phyloP scores from a whole-genome alignment of 2,888 invertebrate species.

The Gonocerus acuteangulatus region DNA sequence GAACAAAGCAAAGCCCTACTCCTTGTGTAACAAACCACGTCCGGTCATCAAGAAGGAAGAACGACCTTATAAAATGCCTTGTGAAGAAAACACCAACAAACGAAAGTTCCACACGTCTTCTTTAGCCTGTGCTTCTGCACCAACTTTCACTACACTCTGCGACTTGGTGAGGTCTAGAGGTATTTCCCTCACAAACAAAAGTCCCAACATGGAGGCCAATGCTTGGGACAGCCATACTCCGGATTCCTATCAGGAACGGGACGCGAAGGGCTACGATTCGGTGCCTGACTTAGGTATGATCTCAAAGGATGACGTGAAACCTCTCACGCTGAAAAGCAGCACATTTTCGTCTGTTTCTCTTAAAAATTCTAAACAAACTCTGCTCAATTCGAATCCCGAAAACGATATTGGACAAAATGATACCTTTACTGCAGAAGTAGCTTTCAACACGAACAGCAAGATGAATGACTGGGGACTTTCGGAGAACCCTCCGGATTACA shows the following conservation, averaged over 20 bases:
- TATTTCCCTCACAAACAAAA: neutral
- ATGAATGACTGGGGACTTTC: too few relatives aligned
- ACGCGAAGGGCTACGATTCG: neutral
- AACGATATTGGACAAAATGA: too few relatives aligned
- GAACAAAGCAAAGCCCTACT: neutral
- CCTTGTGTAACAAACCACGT: constrained; percentile 15
- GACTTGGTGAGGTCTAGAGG: constrained; percentile 4
- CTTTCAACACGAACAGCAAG: too few relatives aligned
- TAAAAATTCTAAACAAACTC: too few relatives aligned
- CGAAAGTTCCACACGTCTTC: constrained; percentile 4
- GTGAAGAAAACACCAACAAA: constrained; percentile 15
- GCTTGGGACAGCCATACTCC: constrained; percentile 16
- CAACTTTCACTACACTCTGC: neutral
- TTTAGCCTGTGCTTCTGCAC: neutral
- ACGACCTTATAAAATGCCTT: constrained; percentile 14
- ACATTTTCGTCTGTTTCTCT: too few relatives aligned
- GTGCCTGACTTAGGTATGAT: neutral
- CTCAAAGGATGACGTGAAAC: too few relatives aligned
- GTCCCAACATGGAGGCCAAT: neutral
- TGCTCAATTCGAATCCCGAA: too few relatives aligned
- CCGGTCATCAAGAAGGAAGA: neutral
- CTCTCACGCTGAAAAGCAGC: too few relatives aligned
- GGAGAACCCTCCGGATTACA: too few relatives aligned
- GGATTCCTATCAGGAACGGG: constrained; percentile 1
- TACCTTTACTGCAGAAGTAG: too few relatives aligned